Evolutionary conservation across 1,140 invertebrate species (phyloP).

Genomic region (Zaprionus camerounensis): DNA sequence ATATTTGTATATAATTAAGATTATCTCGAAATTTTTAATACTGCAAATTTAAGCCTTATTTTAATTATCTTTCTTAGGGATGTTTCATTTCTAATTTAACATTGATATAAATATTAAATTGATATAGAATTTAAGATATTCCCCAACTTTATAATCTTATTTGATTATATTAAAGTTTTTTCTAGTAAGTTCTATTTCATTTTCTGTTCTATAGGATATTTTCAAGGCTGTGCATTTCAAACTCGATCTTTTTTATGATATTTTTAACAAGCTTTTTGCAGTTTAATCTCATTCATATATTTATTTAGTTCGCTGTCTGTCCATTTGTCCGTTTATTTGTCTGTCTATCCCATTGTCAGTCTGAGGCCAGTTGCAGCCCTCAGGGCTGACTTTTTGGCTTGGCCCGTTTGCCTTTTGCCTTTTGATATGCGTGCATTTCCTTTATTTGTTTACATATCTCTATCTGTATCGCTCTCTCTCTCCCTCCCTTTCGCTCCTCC

Average conservation of each 20-base stretch:
- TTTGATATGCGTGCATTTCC: slow-evolving; percentile 46
- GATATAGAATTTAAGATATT: not conserved
- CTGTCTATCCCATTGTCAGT: not conserved
- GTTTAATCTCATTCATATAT: slow-evolving; percentile 65
- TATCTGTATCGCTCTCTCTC: not conserved
- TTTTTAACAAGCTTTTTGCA: slow-evolving; percentile 45
- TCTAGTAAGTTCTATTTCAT: not conserved
- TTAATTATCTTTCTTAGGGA: too few relatives aligned
- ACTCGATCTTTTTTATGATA: slow-evolving; percentile 9
- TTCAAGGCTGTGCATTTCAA: not conserved
- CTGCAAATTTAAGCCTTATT: too few relatives aligned
- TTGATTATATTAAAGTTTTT: not conserved
- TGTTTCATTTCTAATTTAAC: too few relatives aligned
- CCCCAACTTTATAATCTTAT: not conserved
- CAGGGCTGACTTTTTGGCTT: slow-evolving; percentile 53
- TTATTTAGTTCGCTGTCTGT: slow-evolving; percentile 47
- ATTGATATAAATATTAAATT: too few relatives aligned
- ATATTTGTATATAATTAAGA: not conserved
- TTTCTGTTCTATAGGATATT: slow-evolving; percentile 22
- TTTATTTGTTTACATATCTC: slow-evolving; percentile 36
- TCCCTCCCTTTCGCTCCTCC: not conserved
- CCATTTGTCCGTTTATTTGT: slow-evolving; percentile 18
- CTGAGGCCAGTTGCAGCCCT: slow-evolving; percentile 39
- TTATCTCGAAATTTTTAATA: too few relatives aligned
- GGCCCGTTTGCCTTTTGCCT: slow-evolving; percentile 20